Base-by-base conservation (phyloP, 2,888 invertebrate species). In the Noctua pronuba region DNA sequence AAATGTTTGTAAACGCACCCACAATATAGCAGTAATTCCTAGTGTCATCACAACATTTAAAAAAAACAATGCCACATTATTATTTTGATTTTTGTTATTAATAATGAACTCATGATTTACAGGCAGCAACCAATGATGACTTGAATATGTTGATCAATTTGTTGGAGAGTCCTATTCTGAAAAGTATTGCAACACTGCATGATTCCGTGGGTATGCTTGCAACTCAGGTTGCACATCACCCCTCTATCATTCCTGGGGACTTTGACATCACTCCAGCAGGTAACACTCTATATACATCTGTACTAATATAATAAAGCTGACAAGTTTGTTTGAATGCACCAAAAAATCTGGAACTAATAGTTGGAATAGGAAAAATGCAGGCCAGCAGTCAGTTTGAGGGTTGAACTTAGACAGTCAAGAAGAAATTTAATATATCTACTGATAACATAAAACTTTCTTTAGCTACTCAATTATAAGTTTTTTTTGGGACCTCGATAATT, bases 251-350 rank as follows among this genome's bases (percentile, higher is more conserved):
- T 83, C 99, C 99, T 65, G 98, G 98, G 72, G 99, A 99, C 94
- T 99, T 99, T 95, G 99, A 99, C 92, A 99, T 99, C 76, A 98
- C 98, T 88, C 97, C 98, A 67, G 98, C 98, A 87, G 98, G 98
- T 91, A 93, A 92, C 77, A 86, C 67, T 64, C 31, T 28, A 13
- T 16, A 67, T 31, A 46, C 16, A 18, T 65, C 2, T 65, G 13
- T 8, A 62, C 35, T 35, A 21, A 8, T 64, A 38, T 16, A n/a
- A 38, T 62, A 62, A 62, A 5, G 5, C 11, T 62, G 35, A 21
- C 11, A 8, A 60, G 21, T 62, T 62, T 60, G 3, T 18, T 60
- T 28, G 16, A 60, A 60, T 6, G 28, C 2, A 60, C 58, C 18
- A 28, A 60, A 8, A 13, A 18, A 60, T 31, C 18, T 31, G 16